Percentiles rank a stretch among this genome's conserved stretches.
These are phyloP conservation scores for Discoglossus pictus DNA, from an alignment of 2,797 vertebrate genomes.

Conservation along the genomic window DNA sequence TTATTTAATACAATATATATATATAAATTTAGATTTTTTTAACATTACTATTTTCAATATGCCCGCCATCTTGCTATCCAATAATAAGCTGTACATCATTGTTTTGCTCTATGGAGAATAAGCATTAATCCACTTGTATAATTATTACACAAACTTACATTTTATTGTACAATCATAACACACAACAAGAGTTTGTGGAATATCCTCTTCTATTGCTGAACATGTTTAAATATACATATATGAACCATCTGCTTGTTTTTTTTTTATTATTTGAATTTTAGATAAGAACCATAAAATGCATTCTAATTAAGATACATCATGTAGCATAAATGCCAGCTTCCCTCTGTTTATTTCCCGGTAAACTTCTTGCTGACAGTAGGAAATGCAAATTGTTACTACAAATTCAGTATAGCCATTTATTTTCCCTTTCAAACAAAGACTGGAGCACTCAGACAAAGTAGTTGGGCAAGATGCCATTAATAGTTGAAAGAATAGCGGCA, in stretches of 20 bases:
- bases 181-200: constrained; percentile 43
- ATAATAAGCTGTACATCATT: too few species aligned
- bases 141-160: too few species aligned
- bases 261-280: constrained; percentile 49
- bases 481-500: constrained; percentile 82
- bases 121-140: too few species aligned
- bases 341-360: constrained; percentile 50
- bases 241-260: constrained; percentile 52
- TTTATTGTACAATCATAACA: constrained; percentile 52
- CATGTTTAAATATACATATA: constrained; percentile 49
- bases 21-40: too few species aligned
- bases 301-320: constrained; percentile 49
- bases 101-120: too few species aligned
- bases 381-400: constrained; percentile 51
- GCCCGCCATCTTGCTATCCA: too few species aligned
- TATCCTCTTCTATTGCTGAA: too few species aligned
- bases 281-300: constrained; percentile 41
- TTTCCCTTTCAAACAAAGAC: constrained; percentile 72
- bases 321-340: constrained; percentile 41
- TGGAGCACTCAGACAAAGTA: constrained; percentile 58
- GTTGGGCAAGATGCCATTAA: constrained; percentile 73
- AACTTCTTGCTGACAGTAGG: constrained; percentile 55
- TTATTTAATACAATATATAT: too few species aligned
- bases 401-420: constrained; percentile 58
- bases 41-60: too few species aligned